These are phyloP conservation scores for Diabrotica balteata DNA, from an alignment of 2,888 invertebrate species.

Conservation along the genomic window DNA sequence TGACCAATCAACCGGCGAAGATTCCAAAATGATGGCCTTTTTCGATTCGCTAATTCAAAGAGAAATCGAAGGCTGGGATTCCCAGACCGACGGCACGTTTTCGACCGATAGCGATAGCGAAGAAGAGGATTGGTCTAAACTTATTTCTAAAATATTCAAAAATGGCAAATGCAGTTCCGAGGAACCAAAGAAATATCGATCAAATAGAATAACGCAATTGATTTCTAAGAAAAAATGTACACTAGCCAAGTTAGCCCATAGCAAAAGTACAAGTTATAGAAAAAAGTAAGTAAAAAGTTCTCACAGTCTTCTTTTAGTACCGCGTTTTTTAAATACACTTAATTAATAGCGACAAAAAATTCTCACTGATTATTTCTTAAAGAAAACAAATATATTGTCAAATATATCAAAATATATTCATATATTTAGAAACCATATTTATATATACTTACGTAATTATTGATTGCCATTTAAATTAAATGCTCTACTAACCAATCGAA, in stretches of 20 bases:
- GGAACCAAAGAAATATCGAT: conserved; percentile 56
- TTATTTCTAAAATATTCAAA: conserved; percentile 44
- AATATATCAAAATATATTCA: no score
- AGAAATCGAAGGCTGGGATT: conserved; percentile 80
- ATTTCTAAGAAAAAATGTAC: conserved; percentile 77
- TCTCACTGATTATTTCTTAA: no score
- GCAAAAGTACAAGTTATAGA: conserved; percentile 61
- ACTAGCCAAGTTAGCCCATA: conserved; percentile 68
- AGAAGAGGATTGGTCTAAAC: conserved; percentile 39
- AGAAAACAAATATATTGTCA: no score
- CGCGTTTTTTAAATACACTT: neutral
- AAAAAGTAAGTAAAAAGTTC: conserved; percentile 36
- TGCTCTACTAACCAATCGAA: no score
- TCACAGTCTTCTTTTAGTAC: neutral
- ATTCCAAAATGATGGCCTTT: conserved; percentile 96
- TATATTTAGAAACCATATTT: no score
- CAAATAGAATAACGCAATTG: conserved; percentile 74
- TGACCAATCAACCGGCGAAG: conserved; percentile 86
- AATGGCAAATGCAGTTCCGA: conserved; percentile 56
- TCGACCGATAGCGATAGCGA: conserved; percentile 53
- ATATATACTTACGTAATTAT: no score
- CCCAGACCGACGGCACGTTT: conserved; percentile 50
- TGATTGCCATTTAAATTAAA: no score
- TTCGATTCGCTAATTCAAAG: conserved; percentile 93
- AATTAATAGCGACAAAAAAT: no score